Evolutionary conservation across 30 jellyfish, hydroid and myxozoan genomes (phyloP), one percentile per base, ranked within the genome.

Genomic region (Cassiopea xamachana): DNA sequence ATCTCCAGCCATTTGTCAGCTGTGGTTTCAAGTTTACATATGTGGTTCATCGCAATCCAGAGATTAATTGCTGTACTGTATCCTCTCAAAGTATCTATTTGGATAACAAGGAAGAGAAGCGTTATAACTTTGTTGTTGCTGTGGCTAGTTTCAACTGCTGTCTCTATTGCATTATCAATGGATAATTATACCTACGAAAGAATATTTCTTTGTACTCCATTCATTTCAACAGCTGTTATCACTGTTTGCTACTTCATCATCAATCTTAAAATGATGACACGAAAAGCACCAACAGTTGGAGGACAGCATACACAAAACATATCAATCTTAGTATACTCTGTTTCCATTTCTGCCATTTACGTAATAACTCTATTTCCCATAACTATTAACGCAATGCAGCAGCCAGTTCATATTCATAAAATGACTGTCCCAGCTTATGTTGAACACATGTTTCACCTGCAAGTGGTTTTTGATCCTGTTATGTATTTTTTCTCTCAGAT

Each of bases 21-120:
- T 0, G 14, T 59, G 69, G 4, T 0, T 44, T 43, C 84, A 6
- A 69, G 70, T 1, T 13, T 75, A 1, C 84, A 75, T 9, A 39
- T 75, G 19, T 16, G 43, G 1, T 75, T 75, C 68, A 75, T 75
- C 45, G 84, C 84, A 16, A 39, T 75, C 2, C 84, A 27, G 39
- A 27, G 39, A 27, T 27, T 27, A 0, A 27, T 27, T 27, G 39
- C 39, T 27, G 39, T 27, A 27, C 39, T 27, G 39, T 27, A 27
- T 0, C 39, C 39, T 0, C 39, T 27, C 39, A 27, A 27, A 27
- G 39, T 27, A 27, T 27, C 39, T 27, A 27, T 27, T 27, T 27
- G 39, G 39, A 27, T 27, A 27, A 27, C 39, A 0, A 27, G 39
- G 39, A 27, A 27, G 39, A 27, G 39, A 27, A 27, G 39, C 39